Conservation (phyloP, 2,797 vertebrate species). For the Eulemur rubriventer region DNA sequence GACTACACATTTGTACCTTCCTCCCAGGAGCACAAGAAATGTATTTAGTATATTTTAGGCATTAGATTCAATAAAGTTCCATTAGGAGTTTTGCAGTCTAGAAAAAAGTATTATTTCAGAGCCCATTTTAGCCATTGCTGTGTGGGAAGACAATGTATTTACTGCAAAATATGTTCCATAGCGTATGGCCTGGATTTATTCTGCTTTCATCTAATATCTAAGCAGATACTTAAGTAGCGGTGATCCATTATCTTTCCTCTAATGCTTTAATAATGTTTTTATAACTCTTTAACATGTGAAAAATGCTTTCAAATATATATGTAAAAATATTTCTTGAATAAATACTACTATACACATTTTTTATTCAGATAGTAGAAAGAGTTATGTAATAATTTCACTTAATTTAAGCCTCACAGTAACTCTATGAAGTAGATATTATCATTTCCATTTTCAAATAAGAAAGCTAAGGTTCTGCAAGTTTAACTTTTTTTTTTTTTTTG, state of each 20-base stretch:
- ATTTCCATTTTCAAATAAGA: neutral
- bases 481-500: neutral
- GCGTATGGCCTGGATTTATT: neutral
- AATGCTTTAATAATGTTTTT: neutral
- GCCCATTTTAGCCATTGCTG: neutral
- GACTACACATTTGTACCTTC: neutral
- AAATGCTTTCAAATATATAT: neutral
- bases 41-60: neutral
- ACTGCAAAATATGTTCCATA: neutral
- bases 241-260: neutral
- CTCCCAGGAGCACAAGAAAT: neutral
- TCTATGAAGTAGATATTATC: neutral
- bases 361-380: neutral
- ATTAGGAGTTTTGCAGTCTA: neutral
- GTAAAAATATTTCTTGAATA: neutral
- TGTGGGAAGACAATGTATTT: neutral
- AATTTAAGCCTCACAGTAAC: neutral
- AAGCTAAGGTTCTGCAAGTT: neutral
- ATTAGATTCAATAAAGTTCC: neutral
- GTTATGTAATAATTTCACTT: neutral
- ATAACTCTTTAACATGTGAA: neutral
- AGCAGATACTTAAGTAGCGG: neutral
- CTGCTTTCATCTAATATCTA: neutral
- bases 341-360: neutral
- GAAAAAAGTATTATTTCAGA: slow-evolving; percentile 5